Evolutionary conservation across 2,888 invertebrate species (phyloP).

Genomic region (Zhuqinia jingwanae): DNA sequence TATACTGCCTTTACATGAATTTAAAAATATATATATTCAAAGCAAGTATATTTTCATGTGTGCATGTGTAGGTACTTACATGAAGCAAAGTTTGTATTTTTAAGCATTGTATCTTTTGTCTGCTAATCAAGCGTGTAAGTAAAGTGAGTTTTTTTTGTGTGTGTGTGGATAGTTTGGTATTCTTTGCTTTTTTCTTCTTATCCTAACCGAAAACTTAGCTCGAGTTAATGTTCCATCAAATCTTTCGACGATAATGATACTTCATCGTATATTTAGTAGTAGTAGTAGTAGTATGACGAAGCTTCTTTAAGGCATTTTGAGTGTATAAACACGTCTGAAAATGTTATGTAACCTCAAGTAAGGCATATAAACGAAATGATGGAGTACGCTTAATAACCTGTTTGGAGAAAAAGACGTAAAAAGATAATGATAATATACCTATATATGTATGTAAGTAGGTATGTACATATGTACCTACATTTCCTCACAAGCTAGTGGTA

Average conservation of each 20-base stretch:
- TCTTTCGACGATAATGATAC: slow-evolving; percentile 1
- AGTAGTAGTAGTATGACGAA: background rate
- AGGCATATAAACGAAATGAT: slow-evolving; percentile 41
- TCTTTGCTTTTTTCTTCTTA: background rate
- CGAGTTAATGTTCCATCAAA: slow-evolving; percentile 52
- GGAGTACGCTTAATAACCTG: slow-evolving; percentile 41
- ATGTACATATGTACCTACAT: background rate
- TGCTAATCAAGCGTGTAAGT: slow-evolving; percentile 19
- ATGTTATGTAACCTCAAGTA: slow-evolving; percentile 6
- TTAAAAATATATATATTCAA: no score
- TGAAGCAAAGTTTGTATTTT: background rate
- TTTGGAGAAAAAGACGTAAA: slow-evolving; percentile 34
- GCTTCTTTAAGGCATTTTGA: slow-evolving; percentile 3
- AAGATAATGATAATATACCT: no score
- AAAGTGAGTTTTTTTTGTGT: slow-evolving; percentile 6
- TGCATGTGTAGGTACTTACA: no score
- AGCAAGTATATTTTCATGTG: no score
- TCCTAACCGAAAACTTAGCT: slow-evolving; percentile 36
- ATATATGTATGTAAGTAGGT: no score
- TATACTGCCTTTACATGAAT: slow-evolving; percentile 22
- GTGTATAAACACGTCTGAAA: background rate
- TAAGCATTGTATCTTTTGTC: slow-evolving; percentile 5
- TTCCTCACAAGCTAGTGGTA: background rate
- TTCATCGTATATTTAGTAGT: no score
- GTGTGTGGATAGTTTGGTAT: background rate